Conservation (phyloP, 2,888 invertebrate species). For the Carpatolechia fugitivella region DNA sequence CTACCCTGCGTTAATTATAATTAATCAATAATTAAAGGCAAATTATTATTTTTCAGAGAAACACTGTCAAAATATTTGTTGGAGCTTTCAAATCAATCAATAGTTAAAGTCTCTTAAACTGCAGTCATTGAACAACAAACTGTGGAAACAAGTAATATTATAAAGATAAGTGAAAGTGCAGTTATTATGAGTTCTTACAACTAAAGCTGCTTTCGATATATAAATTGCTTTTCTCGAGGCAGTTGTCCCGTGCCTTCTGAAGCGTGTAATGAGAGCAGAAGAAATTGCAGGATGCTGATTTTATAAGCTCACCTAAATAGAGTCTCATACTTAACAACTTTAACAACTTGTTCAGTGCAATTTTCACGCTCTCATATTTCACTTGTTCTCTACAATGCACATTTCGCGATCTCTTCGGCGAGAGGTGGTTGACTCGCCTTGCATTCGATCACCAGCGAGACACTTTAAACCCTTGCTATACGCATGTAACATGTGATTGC, state of each 20-base stretch:
- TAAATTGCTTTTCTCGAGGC: conserved; percentile 26
- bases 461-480: background rate
- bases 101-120: background rate
- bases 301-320: background rate
- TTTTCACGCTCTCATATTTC: conserved; percentile 1
- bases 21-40: too few relatives aligned
- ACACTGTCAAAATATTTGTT: too few relatives aligned
- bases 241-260: conserved; percentile 6
- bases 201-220: conserved; percentile 28
- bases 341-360: background rate
- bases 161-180: conserved; percentile 28
- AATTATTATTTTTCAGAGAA: too few relatives aligned
- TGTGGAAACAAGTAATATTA: background rate
- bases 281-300: conserved; percentile 8
- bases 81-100: too few relatives aligned
- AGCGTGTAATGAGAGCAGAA: conserved; percentile 16
- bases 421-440: conserved; percentile 5
- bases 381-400: conserved; percentile 7
- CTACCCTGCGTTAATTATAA: too few relatives aligned
- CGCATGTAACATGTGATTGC: background rate
- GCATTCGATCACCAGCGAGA: conserved; percentile 6
- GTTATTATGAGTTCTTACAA: conserved; percentile 20
- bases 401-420: conserved; percentile 3
- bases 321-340: background rate
- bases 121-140: background rate